Percentiles rank a stretch among this genome's conserved stretches.
Evolutionary conservation across 2,113 vertebrate species (phyloP).

Genomic region (Morone saxatilis): DNA sequence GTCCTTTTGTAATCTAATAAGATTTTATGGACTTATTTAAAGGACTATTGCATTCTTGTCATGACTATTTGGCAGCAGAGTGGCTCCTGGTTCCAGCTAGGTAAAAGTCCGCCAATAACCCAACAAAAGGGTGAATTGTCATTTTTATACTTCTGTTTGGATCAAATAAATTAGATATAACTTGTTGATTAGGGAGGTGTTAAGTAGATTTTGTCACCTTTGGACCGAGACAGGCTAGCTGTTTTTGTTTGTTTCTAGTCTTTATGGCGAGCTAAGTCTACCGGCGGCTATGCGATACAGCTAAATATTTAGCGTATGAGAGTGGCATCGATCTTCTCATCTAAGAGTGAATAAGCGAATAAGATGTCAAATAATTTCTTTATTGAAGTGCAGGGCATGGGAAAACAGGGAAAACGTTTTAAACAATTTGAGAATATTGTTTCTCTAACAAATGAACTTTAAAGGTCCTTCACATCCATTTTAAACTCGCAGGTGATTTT

Average conservation of each 20-base stretch:
- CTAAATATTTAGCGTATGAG: not conserved
- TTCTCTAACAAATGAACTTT: not conserved
- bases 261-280: not conserved
- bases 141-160: too few relatives aligned
- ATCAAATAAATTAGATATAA: not conserved
- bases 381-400: not conserved
- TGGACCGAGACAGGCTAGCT: too few relatives aligned
- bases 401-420: not conserved
- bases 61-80: too few relatives aligned
- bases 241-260: not conserved
- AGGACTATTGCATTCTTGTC: not conserved
- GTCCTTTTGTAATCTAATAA: too few relatives aligned
- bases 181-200: too few relatives aligned
- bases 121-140: too few relatives aligned
- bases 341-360: not conserved
- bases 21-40: not conserved
- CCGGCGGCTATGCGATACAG: not conserved
- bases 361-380: too few relatives aligned
- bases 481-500: not conserved
- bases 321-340: not conserved
- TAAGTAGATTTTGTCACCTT: not conserved
- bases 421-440: not conserved
- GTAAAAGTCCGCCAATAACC: too few relatives aligned
- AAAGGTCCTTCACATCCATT: not conserved
- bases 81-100: too few relatives aligned